These are phyloP conservation scores for Sebastes paucispinis DNA, from an alignment of 2,797 vertebrate genomes.

Conservation along the genomic window DNA sequence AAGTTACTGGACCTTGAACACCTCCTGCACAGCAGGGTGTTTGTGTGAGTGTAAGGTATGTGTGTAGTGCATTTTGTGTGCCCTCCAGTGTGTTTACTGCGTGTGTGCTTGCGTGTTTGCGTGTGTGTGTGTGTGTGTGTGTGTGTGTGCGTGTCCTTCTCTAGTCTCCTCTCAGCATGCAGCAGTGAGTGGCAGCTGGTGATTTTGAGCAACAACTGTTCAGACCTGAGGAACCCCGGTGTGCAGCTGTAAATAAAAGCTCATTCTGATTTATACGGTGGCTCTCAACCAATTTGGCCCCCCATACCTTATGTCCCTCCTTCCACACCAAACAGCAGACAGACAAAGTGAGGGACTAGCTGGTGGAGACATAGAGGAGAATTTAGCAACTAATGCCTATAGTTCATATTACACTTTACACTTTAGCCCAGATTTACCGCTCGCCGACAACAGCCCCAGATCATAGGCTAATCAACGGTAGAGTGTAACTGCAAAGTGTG, in stretches of 20 bases:
- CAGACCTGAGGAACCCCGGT: slow-evolving; percentile 45
- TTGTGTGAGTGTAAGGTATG: not conserved
- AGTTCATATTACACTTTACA: not conserved
- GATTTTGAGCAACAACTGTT: slow-evolving; percentile 67
- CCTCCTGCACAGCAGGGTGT: slow-evolving; percentile 41
- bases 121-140: not conserved
- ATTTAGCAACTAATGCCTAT: not conserved
- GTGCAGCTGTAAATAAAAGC: slow-evolving; percentile 68
- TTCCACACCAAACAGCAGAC: not conserved
- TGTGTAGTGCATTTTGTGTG: too few relatives aligned
- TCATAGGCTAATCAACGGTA: too few relatives aligned
- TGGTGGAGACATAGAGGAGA: not conserved
- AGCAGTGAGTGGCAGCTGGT: slow-evolving; percentile 69
- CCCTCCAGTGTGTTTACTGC: too few relatives aligned
- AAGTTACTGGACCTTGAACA: slow-evolving; percentile 56
- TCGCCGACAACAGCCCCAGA: too few relatives aligned
- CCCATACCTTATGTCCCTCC: slow-evolving; percentile 10
- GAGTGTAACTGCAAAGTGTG: too few relatives aligned
- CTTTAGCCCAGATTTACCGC: not conserved
- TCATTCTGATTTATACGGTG: slow-evolving; percentile 60
- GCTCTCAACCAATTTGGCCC: slow-evolving; percentile 28
- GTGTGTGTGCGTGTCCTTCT: slow-evolving; percentile 24
- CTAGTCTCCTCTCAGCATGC: slow-evolving; percentile 56
- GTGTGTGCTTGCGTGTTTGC: not conserved
- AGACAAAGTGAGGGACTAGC: not conserved